Evolutionary conservation across 1,140 invertebrate species (phyloP), one percentile per base, ranked within the genome.

Genomic region (Oncopeltus fasciatus): DNA sequence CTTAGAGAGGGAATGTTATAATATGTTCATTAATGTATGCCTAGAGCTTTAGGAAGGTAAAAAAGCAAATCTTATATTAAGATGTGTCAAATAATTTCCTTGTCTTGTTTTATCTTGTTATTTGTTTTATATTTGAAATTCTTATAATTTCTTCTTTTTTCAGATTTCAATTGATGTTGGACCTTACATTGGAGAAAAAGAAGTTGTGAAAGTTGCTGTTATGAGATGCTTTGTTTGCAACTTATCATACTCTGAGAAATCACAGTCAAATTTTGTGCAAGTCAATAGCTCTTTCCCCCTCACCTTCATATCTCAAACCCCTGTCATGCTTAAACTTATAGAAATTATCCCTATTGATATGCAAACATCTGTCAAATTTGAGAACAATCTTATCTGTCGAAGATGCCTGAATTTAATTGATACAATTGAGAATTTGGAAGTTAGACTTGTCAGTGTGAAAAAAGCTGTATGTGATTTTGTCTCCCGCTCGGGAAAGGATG

Each of bases 351-450:
- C 56, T 28, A 29, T 28, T 18, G 56, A 57, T 5, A 8, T 28
- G 27, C 56, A 57, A 16, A 57, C 27, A 8, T 57, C 29, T 16
- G 56, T 57, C 11, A 57, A 57, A 57, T 57, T 29, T 33, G 56
- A 57, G 21, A 28, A 33, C 27, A 33, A 14, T 28, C 56, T 57
- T 5, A 57, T 57, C 12, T 57, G 56, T 21, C 14, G 26, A n/a
- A 28, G 56, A 33, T 57, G 56, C 29, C 56, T 57, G n/a, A 57
- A 28, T 57, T 28, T 57, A 18, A 57, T 57, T 21, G 56, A 57
- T 21, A 33, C 21, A 16, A 21, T 57, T 33, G 56, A 57, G n/a
- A 57, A 33, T 27, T 28, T 57, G 16, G 56, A 57, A 33, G 27
- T 28, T 2, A 57, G 29, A 57, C 20, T 57, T 16, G 26, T 57